Conservation (phyloP, 2,797 vertebrate genomes). For the Enteromius trimaculatus region DNA sequence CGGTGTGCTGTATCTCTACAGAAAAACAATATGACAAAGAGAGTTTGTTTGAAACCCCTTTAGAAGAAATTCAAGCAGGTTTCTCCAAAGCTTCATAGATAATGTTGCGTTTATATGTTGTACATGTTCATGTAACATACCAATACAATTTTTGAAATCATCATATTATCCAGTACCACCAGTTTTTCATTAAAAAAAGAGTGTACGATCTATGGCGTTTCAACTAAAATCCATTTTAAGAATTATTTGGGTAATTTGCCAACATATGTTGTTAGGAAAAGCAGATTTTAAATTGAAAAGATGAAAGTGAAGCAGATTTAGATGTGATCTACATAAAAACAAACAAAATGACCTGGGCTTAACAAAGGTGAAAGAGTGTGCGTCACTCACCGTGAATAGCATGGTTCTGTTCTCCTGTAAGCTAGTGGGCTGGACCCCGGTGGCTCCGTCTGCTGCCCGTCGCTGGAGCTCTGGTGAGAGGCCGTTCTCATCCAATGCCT, state of each 20-base stretch:
- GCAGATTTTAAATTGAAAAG: not conserved
- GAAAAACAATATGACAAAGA: conserved; percentile 7
- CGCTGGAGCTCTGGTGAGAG: conserved; percentile 84
- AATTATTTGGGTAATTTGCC: not conserved
- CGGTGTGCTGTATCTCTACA: not conserved
- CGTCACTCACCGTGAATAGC: conserved; percentile 88
- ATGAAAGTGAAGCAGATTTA: not conserved
- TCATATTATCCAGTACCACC: not conserved
- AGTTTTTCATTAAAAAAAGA: not conserved
- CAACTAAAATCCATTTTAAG: not conserved
- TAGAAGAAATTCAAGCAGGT: not conserved
- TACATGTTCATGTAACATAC: not conserved
- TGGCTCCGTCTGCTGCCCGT: conserved; percentile 75
- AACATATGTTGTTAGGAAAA: not conserved
- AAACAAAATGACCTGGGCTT: not conserved
- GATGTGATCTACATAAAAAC: conserved; percentile 6
- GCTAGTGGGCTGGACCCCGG: conserved; percentile 90
- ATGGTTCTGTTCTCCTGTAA: conserved; percentile 96
- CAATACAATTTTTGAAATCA: not conserved
- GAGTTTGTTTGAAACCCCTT: not conserved
- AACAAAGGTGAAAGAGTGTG: conserved; percentile 1
- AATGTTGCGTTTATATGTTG: not conserved
- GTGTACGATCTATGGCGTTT: not conserved
- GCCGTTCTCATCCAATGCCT: conserved; percentile 87
- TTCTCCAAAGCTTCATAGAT: not conserved